Base-by-base conservation (phyloP, 2,113 vertebrate genomes). In the Lycaon pictus region DNA sequence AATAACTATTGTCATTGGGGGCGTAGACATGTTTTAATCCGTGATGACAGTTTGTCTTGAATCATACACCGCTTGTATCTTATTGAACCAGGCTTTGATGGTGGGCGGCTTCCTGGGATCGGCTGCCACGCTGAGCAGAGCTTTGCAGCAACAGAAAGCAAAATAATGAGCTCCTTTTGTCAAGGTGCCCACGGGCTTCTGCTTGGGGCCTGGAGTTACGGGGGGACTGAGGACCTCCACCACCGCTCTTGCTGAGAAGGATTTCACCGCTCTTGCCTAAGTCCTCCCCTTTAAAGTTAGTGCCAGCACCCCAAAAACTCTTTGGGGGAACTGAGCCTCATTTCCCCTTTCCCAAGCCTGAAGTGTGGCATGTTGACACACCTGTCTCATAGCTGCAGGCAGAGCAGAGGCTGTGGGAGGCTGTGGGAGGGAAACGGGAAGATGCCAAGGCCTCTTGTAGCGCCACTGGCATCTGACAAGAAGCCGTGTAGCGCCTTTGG, bases 1-100 rank as follows among this genome's bases (percentile, higher is more conserved):
- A 96, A 95, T 96, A 95, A 93, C 92, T 97, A 85, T 94, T 97
- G 96, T 96, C 79, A 48, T 55, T 60, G 84, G 65, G 90, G 90
- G 95, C 2, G 60, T 93, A 90, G 97, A 85, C 84, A 90, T 96
- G 96, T 96, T 98, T 97, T 90, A 97, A 97, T 96, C 94, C 3
- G 1, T 7, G 63, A 96, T 94, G 96, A 98, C 94, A 96, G 97
- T 84, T 94, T 95, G 88, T 96, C 90, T 97, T 79, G 74, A 97
- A 88, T 96, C 95, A 84, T 56, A 93, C 69, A 55, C 58, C 0
- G 0, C 88, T 92, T 51, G 3, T 72, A 43, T 96, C 90, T 67
- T 92, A 92, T 1, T 35, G 93, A 97, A 88, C 27, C 80, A 95
- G 92, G 84, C 74, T 95, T 51, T 56, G 81, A 93, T 2, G 55